phyloP scores from a whole-genome alignment of 2,113 vertebrate species.

The Paracanthobrama guichenoti region DNA sequence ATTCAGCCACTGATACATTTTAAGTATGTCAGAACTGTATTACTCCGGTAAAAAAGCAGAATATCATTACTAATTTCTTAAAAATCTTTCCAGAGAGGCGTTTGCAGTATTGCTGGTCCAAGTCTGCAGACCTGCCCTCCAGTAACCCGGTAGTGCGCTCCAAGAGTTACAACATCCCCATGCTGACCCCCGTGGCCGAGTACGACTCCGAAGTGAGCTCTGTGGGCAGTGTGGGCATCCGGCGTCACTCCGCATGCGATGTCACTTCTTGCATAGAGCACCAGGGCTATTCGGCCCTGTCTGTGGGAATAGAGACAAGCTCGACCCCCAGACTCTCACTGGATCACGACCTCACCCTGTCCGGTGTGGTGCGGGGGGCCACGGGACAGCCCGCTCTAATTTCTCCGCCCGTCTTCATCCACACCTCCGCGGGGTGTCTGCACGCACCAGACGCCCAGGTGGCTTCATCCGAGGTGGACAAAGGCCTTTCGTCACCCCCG shows the following conservation, averaged over 20 bases:
- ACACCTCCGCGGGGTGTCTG: constrained; percentile 72
- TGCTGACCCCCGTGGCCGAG: constrained; percentile 92
- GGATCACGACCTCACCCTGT: constrained; percentile 66
- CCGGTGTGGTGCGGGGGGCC: constrained; percentile 39
- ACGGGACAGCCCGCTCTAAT: constrained; percentile 54
- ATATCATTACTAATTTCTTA: neutral
- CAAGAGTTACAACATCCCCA: constrained; percentile 94
- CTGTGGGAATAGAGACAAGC: constrained; percentile 51
- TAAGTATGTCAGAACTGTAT: neutral
- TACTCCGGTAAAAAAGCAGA: neutral
- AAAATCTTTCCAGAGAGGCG: constrained; percentile 80
- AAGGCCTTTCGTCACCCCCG: constrained; percentile 72
- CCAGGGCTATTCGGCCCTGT: constrained; percentile 73
- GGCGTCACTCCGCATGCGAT: constrained; percentile 91
- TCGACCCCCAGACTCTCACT: constrained; percentile 63
- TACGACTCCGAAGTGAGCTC: constrained; percentile 85
- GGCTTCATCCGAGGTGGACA: constrained; percentile 75
- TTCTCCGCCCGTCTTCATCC: constrained; percentile 69
- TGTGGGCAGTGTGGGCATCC: constrained; percentile 77
- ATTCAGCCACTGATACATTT: neutral
- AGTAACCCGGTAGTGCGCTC: constrained; percentile 94
- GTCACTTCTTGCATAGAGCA: constrained; percentile 89
- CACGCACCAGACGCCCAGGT: constrained; percentile 67
- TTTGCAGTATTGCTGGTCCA: constrained; percentile 82
- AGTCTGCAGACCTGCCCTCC: constrained; percentile 78